Evolutionary conservation across 2,888 invertebrate species (phyloP), one percentile per base, ranked within the genome.

Genomic region (Pristionchus mayeri): DNA sequence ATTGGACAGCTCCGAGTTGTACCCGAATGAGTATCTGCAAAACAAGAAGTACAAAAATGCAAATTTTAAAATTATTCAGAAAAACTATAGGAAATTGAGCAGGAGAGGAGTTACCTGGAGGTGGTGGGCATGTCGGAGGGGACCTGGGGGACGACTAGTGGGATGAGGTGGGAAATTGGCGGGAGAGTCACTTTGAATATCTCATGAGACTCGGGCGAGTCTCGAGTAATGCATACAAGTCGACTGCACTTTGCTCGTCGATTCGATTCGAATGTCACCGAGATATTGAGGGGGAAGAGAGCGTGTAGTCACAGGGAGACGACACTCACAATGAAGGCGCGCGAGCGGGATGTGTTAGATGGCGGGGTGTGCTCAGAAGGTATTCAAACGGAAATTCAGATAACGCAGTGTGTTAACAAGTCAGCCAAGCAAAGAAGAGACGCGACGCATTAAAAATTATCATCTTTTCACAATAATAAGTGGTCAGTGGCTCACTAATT

Each of bases 1-100:
- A 21, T 89, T 88, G 37, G 90, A 87, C 71, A 92, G 87, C 76
- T 92, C 92, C 48, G 91, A 91, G 40, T 90, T 88, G 87, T 92
- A 92, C 78, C 92, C 92, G 82, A 92, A 92, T n/a, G 91, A 88
- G 85, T 92, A 92, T 85, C 90, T 90, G 87, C 2, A 71, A n/a
- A n/a, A n/a, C n/a, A n/a, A n/a, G n/a, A n/a, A n/a, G n/a, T n/a
- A n/a, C n/a, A n/a, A n/a, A n/a, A n/a, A n/a, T n/a, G 7, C 63
- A 63, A 11, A 63, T 63, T 63, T 63, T 30, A 7, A 27, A 11
- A 30, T n/a, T n/a, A n/a, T n/a, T n/a, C n/a, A n/a, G n/a, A n/a
- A n/a, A n/a, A n/a, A n/a, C 21, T 24, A 24, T 24, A 21, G 57
- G n/a, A 24, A 21, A 57, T 11, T 57, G 27, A 57, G 21, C 27